phyloP scores from a whole-genome alignment of 2,888 invertebrate species.

The Drosophila siamana region DNA sequence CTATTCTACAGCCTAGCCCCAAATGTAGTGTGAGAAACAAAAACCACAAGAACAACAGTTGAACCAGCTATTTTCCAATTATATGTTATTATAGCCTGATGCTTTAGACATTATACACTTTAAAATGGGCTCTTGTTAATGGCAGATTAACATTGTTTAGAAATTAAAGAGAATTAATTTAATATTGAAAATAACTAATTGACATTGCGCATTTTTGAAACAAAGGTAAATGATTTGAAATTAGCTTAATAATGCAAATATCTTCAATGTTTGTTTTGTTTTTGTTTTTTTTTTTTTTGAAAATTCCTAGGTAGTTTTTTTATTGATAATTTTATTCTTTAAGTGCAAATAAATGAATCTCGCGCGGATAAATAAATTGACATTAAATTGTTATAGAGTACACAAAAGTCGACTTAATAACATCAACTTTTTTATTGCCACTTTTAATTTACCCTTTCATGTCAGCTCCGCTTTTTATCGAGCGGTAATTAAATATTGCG shows the following conservation, averaged over 20 bases:
- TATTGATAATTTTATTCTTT: too few species aligned
- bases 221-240: too few species aligned
- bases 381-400: neutral
- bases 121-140: neutral
- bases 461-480: constrained; percentile 37
- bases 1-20: constrained; percentile 28
- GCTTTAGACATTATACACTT: constrained; percentile 14
- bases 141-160: neutral
- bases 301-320: too few species aligned
- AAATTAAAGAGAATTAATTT: too few species aligned
- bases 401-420: constrained; percentile 11
- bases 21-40: constrained; percentile 24
- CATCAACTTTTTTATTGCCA: constrained; percentile 1
- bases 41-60: constrained; percentile 16
- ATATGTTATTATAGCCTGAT: constrained; percentile 37
- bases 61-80: constrained; percentile 36
- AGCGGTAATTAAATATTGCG: constrained; percentile 65
- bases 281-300: too few species aligned
- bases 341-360: too few species aligned
- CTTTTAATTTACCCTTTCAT: constrained; percentile 30
- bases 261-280: too few species aligned
- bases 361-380: too few species aligned
- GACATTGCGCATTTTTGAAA: too few species aligned
- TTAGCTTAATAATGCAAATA: too few species aligned
- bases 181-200: too few species aligned